phyloP scores from a whole-genome alignment of 2,797 vertebrate species.

The Enteromius thamalakanensis region DNA sequence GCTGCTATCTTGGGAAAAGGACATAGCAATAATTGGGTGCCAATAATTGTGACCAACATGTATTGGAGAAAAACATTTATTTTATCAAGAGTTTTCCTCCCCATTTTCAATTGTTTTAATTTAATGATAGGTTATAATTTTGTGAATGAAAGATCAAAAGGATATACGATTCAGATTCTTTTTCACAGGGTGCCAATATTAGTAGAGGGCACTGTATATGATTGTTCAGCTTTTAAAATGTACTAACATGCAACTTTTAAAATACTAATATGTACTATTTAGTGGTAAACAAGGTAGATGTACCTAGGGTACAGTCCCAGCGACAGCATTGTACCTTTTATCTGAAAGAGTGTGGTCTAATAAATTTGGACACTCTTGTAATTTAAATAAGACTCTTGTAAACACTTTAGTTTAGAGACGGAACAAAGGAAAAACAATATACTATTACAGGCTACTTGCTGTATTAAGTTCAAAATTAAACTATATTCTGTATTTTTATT shows the following conservation, averaged over 20 bases:
- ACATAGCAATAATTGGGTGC: no score
- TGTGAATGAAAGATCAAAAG: no score
- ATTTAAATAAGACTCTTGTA: background rate
- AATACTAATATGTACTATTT: background rate
- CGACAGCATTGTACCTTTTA: background rate
- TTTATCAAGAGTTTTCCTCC: no score
- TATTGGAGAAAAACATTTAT: no score
- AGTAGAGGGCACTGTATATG: no score
- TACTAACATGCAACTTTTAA: background rate
- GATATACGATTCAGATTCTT: no score
- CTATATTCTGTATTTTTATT: background rate
- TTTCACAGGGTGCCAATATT: no score
- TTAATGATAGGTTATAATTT: no score
- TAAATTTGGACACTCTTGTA: background rate
- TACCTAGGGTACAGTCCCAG: background rate
- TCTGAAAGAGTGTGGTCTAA: background rate
- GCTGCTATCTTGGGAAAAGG: no score
- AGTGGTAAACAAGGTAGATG: background rate
- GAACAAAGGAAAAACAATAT: background rate
- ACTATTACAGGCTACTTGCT: background rate
- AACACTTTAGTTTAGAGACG: background rate
- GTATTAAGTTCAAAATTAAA: background rate
- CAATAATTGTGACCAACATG: no score
- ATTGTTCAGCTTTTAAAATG: background rate
- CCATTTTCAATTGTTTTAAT: no score